A percentile compares a stretch with the other conserved stretches of the same genome.
Evolutionary conservation across 1,140 invertebrate genomes (phyloP).

Genomic region (Drosophila orena): DNA sequence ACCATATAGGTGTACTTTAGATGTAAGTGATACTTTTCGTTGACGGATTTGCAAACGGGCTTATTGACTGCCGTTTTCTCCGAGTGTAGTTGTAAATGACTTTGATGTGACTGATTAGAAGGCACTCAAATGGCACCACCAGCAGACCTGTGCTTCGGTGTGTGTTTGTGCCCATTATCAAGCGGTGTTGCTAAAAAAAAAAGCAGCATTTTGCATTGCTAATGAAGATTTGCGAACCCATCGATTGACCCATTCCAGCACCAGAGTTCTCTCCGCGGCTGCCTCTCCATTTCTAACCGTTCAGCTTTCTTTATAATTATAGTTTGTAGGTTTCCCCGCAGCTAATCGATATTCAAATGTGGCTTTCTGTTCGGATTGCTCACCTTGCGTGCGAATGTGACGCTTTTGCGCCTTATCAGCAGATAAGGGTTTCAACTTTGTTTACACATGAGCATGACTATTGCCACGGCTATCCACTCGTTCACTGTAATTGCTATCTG

Average conservation of each 20-base stretch:
- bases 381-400: not conserved
- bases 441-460: constrained; percentile 48
- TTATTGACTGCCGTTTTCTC: constrained; percentile 1
- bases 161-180: constrained; percentile 21
- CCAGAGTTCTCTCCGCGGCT: not conserved
- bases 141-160: constrained; percentile 9
- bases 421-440: constrained; percentile 31
- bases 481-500: not conserved
- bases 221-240: constrained; percentile 49
- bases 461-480: constrained; percentile 11
- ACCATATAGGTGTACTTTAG: not conserved
- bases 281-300: constrained; percentile 5
- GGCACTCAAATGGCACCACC: constrained; percentile 23
- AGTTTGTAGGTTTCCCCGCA: constrained; percentile 24
- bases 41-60: too few species aligned
- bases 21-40: not conserved
- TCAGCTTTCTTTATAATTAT: constrained; percentile 41
- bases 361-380: constrained; percentile 19
- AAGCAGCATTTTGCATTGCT: constrained; percentile 53
- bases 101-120: constrained; percentile 33
- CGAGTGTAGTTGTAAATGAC: constrained; percentile 31
- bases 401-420: constrained; percentile 23
- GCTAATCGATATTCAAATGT: constrained; percentile 39
- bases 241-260: constrained; percentile 44
- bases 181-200: constrained; percentile 30